These are phyloP conservation scores for Volucella zonaria DNA, from an alignment of 2,888 invertebrate species.

Conservation along the genomic window DNA sequence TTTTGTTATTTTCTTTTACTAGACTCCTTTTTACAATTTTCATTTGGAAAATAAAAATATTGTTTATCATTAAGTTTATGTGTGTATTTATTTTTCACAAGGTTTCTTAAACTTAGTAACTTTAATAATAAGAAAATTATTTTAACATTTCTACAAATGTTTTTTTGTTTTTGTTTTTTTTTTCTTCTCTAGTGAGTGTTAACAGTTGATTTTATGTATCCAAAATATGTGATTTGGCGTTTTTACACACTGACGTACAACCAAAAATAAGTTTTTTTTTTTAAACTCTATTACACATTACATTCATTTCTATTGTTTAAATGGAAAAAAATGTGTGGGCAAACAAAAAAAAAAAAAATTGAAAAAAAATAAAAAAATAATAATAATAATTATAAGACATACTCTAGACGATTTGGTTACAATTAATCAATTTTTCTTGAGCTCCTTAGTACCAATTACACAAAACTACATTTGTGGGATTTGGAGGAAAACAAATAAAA, in stretches of 20 bases:
- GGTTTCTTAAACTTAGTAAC: conserved; percentile 43
- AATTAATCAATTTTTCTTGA: conserved; percentile 65
- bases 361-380: not conserved
- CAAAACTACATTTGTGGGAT: conserved; percentile 12
- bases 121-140: conserved; percentile 48
- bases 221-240: conserved; percentile 22
- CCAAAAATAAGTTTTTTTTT: conserved; percentile 21
- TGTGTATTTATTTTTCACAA: conserved; percentile 15
- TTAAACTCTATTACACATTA: conserved; percentile 42
- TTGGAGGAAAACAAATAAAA: not conserved
- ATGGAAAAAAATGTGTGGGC: conserved; percentile 63
- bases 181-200: conserved; percentile 15
- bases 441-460: conserved; percentile 65
- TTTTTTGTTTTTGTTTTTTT: not conserved
- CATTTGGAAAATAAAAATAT: conserved; percentile 33
- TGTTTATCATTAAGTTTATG: conserved; percentile 16
- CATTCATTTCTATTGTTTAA: conserved; percentile 28
- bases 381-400: conserved; percentile 36
- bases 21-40: conserved; percentile 40
- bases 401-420: conserved; percentile 68
- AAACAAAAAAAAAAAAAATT: conserved; percentile 47
- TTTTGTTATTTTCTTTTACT: conserved; percentile 3
- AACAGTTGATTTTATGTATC: conserved; percentile 6
- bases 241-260: conserved; percentile 10
- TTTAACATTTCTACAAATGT: conserved; percentile 14